phyloP scores from a whole-genome alignment of 2,797 vertebrate species.

The Smutsia gigantea region DNA sequence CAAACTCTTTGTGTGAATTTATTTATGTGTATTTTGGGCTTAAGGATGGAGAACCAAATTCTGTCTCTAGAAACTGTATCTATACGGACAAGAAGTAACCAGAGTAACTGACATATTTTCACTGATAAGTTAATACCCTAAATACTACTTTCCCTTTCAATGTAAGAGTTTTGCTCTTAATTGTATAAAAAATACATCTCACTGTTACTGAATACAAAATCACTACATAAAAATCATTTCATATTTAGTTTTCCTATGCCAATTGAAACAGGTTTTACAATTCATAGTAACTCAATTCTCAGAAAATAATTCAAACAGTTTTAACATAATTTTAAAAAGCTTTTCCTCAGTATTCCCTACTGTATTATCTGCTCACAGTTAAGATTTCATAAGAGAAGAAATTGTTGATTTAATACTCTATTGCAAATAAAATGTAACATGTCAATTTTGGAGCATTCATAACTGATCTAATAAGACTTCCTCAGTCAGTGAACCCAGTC shows the following conservation, averaged over 20 bases:
- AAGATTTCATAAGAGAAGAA: slow-evolving; percentile 13
- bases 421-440: slow-evolving; percentile 17
- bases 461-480: slow-evolving; percentile 20
- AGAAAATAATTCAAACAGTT: not conserved
- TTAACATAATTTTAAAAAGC: slow-evolving; percentile 4
- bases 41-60: not conserved
- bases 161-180: not conserved
- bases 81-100: not conserved
- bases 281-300: not conserved
- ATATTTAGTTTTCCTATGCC: not conserved
- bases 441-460: not conserved
- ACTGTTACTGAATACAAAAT: not conserved
- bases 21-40: not conserved
- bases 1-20: not conserved
- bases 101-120: not conserved
- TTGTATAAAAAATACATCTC: not conserved
- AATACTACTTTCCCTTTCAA: not conserved
- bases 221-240: not conserved
- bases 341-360: not conserved
- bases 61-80: not conserved
- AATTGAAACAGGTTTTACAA: slow-evolving; percentile 42
- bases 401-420: slow-evolving; percentile 51
- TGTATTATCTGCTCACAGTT: not conserved
- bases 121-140: not conserved
- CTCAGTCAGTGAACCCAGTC: not conserved